phyloP scores from a whole-genome alignment of 2,797 vertebrate species.

The Ctenopoma kingsleyae region DNA sequence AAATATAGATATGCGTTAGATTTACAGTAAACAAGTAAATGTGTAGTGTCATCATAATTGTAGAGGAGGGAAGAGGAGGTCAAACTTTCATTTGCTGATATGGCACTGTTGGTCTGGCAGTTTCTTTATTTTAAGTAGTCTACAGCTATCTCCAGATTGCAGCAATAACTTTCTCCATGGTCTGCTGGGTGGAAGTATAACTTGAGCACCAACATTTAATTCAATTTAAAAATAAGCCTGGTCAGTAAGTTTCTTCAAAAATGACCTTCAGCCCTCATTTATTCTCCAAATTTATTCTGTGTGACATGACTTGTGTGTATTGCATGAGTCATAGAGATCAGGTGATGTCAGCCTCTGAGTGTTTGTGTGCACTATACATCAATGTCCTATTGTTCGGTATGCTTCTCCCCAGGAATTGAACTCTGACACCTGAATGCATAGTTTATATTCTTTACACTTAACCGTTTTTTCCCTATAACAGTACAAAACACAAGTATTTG shows the following conservation, averaged over 20 bases:
- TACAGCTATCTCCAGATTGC: neutral
- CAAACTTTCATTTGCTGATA: slow-evolving; percentile 23
- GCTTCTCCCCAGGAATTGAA: slow-evolving; percentile 30
- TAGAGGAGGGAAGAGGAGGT: slow-evolving; percentile 23
- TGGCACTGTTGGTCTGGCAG: slow-evolving; percentile 3
- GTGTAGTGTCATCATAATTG: neutral
- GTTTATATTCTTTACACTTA: neutral
- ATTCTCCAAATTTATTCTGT: slow-evolving; percentile 19
- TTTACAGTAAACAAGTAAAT: neutral
- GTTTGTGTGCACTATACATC: slow-evolving; percentile 37
- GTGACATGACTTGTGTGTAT: neutral
- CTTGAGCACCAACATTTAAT: slow-evolving; percentile 7
- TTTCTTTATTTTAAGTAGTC: slow-evolving; percentile 17
- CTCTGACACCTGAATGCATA: slow-evolving; percentile 39
- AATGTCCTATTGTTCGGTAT: slow-evolving; percentile 18
- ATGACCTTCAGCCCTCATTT: slow-evolving; percentile 21
- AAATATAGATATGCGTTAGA: too few relatives aligned
- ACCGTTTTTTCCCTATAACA: neutral
- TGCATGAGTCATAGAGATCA: slow-evolving; percentile 60
- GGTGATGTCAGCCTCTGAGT: slow-evolving; percentile 34
- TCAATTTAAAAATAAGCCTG: neutral
- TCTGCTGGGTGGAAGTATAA: slow-evolving; percentile 27
- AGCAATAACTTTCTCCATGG: neutral
- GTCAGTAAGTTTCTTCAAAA: neutral
- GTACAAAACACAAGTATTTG: too few relatives aligned